phyloP scores from a whole-genome alignment of 2,113 vertebrate species.

The Athene cunicularia region DNA sequence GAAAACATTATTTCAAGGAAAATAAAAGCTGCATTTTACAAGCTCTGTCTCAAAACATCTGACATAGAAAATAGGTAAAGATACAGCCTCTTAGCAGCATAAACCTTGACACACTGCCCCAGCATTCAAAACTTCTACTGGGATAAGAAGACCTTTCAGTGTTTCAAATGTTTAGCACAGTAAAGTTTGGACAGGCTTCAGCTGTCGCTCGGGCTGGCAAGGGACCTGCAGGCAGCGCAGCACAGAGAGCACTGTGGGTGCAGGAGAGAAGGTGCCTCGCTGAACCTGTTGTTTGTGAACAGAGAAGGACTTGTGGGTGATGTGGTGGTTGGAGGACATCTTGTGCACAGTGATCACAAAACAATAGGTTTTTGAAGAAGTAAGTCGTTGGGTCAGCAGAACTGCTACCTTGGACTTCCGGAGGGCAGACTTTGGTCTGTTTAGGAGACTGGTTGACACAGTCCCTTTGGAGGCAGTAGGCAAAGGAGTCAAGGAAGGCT shows the following conservation, averaged over 20 bases:
- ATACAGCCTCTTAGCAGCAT: neutral
- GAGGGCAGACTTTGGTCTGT: neutral
- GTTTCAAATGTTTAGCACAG: neutral
- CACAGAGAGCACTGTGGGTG: fast-evolving
- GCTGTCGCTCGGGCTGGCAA: neutral
- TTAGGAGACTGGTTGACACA: neutral
- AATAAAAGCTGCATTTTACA: neutral
- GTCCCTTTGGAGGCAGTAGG: neutral
- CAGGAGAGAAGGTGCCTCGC: neutral
- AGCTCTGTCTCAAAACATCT: neutral
- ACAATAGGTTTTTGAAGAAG: neutral
- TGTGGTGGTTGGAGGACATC: neutral
- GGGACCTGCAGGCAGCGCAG: neutral
- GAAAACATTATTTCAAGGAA: neutral
- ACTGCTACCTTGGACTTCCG: neutral
- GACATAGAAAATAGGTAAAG: neutral
- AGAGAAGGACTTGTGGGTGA: neutral
- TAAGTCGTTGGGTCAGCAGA: neutral
- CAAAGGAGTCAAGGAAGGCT: neutral
- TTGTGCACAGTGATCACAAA: neutral
- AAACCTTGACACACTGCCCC: neutral
- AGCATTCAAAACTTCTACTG: neutral
- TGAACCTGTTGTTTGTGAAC: neutral
- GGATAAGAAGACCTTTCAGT: neutral
- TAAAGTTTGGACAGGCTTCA: neutral